Conservation (phyloP, 2,113 vertebrate genomes). For the Scolopax mira region DNA sequence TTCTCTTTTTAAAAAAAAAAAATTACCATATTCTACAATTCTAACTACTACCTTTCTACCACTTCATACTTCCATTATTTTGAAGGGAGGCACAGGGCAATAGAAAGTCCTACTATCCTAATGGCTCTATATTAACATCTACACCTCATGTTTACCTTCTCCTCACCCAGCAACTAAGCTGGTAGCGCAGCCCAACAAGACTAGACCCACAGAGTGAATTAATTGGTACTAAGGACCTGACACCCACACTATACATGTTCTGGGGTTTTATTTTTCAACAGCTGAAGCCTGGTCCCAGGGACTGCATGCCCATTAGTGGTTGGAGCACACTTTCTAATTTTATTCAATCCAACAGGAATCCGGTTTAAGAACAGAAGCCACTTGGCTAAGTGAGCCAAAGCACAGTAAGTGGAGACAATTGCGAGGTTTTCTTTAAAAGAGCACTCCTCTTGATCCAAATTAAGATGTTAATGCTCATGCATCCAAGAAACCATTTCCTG, state of each 20-base stretch:
- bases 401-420: neutral
- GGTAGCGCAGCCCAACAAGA: neutral
- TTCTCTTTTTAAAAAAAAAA: neutral
- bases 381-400: neutral
- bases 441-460: neutral
- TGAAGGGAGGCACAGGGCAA: neutral
- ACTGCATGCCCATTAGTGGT: neutral
- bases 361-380: neutral
- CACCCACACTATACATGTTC: neutral
- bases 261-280: neutral
- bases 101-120: neutral
- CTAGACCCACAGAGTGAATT: neutral
- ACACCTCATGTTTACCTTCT: neutral
- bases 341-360: neutral
- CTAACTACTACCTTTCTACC: neutral
- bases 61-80: neutral
- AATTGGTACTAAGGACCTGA: neutral
- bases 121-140: neutral
- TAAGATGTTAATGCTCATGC: neutral
- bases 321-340: neutral
- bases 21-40: neutral
- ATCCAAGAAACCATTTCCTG: neutral
- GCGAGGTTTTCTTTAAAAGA: slow-evolving; percentile 9
- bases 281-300: neutral
- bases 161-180: neutral